Base-by-base conservation (phyloP, 2,113 vertebrate genomes). In the Grantiella picta region DNA sequence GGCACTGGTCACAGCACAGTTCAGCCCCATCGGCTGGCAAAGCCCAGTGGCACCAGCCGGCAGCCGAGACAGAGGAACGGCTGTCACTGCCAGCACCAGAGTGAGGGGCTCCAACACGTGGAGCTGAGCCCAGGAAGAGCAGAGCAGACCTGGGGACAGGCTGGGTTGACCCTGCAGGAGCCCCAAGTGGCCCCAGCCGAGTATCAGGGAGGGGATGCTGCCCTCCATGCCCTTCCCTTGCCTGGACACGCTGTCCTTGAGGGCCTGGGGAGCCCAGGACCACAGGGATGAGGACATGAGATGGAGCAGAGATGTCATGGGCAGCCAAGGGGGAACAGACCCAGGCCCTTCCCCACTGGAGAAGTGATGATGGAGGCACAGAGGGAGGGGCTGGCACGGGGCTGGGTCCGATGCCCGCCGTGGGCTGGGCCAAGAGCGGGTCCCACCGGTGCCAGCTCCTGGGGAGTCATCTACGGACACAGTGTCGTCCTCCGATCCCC, bases 111-210 rank as follows among this genome's bases (percentile, higher is more conserved):
- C 75, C 60, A 13, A 9, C 33, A 7, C 0, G 1, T 12, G 50
- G 19, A 71, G 47, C 47, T 4, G 29, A 59, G 60, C 36, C 75
- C 22, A 0, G 29, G 50, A 60, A 28, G 60, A 38, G 71, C 50
- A 52, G 35, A 40, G 52, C 60, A 49, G 59, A 33, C 49, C 54
- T 36, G 71, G 56, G 19, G 52, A 29, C 42, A 13, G 52, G 23
- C 71, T 45, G 61, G n/a, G n/a, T 4, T 8, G 15, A 18, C 10
- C n/a, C 64, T 25, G 7, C 8, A 28, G 66, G n/a, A 86, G 29
- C 70, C 11, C 3, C 1, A 0, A 0, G 1, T 12, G 65, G 15
- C 15, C 27, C n/a, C 1, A 1, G 54, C 56, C 0, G 0, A 56
- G 77, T 14, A 3, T 5, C 14, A 5, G 4, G 19, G 47, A 79